Percentiles rank a stretch among this genome's conserved stretches.
These are phyloP conservation scores for Drosophila demipolita DNA, from an alignment of 2,888 invertebrate species.

Conservation along the genomic window DNA sequence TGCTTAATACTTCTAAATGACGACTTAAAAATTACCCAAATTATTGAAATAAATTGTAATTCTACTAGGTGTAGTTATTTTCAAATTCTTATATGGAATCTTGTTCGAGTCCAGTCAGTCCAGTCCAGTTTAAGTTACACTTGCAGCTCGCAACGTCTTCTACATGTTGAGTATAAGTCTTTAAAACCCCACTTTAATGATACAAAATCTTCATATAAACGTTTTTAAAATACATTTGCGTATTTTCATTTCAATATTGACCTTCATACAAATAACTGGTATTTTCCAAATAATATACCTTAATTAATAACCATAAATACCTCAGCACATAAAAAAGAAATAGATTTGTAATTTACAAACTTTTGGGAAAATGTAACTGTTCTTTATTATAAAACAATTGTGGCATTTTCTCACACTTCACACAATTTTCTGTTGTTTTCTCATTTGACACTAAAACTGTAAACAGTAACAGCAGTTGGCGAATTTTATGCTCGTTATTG, in stretches of 20 bases:
- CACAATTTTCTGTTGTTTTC: slow-evolving; percentile 48
- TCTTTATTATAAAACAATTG: slow-evolving; percentile 78
- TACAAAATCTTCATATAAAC: neutral
- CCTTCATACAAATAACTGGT: neutral
- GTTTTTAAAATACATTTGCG: neutral
- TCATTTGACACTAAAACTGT: slow-evolving; percentile 65
- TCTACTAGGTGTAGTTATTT: neutral
- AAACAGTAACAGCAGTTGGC: slow-evolving; percentile 69
- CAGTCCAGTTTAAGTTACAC: neutral
- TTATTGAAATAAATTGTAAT: neutral
- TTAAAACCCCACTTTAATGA: neutral
- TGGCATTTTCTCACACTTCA: slow-evolving; percentile 70
- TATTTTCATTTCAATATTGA: neutral
- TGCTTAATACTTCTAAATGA: neutral
- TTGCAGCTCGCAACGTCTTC: neutral
- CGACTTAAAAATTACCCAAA: neutral
- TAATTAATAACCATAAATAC: neutral
- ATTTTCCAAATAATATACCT: neutral
- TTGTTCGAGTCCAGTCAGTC: neutral
- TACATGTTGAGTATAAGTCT: neutral
- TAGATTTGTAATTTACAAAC: slow-evolving; percentile 35
- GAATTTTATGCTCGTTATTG: slow-evolving; percentile 42
- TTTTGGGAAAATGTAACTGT: slow-evolving; percentile 69
- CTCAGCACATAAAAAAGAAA: slow-evolving; percentile 20
- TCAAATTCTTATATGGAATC: neutral